Evolutionary conservation across 2,113 vertebrate genomes (phyloP).

Genomic region (Vulpes lagopus): DNA sequence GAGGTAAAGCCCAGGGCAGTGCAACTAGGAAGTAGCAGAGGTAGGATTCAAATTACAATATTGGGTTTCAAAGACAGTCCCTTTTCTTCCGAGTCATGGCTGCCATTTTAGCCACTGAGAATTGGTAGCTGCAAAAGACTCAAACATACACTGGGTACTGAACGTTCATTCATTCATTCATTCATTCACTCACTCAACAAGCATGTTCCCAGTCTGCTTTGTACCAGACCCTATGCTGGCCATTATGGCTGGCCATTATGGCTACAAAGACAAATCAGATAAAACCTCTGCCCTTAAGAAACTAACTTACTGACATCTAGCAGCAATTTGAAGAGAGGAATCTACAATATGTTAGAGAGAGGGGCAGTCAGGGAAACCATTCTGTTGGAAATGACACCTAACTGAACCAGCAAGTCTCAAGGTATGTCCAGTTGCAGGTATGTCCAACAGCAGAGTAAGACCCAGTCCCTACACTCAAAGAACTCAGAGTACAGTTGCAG

Average conservation of each 20-base stretch:
- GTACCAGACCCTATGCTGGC: neutral
- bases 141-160: neutral
- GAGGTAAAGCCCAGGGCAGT: neutral
- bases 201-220: neutral
- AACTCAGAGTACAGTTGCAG: neutral
- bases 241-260: neutral
- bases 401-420: neutral
- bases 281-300: neutral
- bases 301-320: slow-evolving; percentile 2
- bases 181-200: neutral
- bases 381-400: neutral
- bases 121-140: neutral
- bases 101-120: slow-evolving; percentile 39
- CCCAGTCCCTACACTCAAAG: neutral
- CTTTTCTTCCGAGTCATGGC: neutral
- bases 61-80: neutral
- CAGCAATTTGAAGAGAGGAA: slow-evolving; percentile 26
- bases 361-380: neutral
- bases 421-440: neutral
- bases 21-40: neutral
- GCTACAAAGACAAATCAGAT: slow-evolving; percentile 36
- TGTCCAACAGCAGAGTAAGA: neutral
- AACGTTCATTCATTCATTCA: neutral
- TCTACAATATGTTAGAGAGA: neutral
- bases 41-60: slow-evolving; percentile 25